Evolutionary conservation across 2,888 invertebrate species (phyloP).

Genomic region (Plutella xylostella): DNA sequence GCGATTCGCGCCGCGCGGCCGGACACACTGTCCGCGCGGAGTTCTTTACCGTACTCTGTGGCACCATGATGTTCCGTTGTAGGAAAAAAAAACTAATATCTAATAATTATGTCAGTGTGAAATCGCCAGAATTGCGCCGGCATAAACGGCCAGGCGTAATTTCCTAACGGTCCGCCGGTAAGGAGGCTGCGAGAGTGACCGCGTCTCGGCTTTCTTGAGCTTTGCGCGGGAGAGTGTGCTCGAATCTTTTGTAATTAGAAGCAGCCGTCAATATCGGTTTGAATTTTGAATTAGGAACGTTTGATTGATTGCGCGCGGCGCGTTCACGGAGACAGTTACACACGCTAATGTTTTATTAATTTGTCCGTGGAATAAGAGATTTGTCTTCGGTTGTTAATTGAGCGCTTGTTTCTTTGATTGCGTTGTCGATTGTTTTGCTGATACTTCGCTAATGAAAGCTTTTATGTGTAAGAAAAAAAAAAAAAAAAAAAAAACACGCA

Average conservation of each 20-base stretch:
- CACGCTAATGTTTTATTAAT: slow-evolving; percentile 10
- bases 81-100: slow-evolving; percentile 31
- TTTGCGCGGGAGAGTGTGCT: slow-evolving; percentile 16
- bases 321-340: slow-evolving; percentile 10
- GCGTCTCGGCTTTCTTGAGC: slow-evolving; percentile 23
- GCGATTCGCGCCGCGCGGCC: slow-evolving; percentile 30
- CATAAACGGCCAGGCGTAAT: slow-evolving; percentile 29
- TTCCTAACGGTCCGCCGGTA: slow-evolving; percentile 48
- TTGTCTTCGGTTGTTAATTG: not conserved
- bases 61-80: slow-evolving; percentile 21
- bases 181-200: slow-evolving; percentile 22
- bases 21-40: slow-evolving; percentile 24
- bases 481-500: no score
- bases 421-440: no score
- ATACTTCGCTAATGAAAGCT: no score
- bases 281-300: slow-evolving; percentile 12
- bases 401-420: no score
- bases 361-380: not conserved
- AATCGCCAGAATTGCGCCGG: slow-evolving; percentile 41
- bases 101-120: slow-evolving; percentile 53
- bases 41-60: slow-evolving; percentile 20
- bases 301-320: slow-evolving; percentile 15
- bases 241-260: slow-evolving; percentile 25
- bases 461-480: no score
- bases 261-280: slow-evolving; percentile 13